Conservation (phyloP, 2,797 vertebrate species). For the Coendou prehensilis region DNA sequence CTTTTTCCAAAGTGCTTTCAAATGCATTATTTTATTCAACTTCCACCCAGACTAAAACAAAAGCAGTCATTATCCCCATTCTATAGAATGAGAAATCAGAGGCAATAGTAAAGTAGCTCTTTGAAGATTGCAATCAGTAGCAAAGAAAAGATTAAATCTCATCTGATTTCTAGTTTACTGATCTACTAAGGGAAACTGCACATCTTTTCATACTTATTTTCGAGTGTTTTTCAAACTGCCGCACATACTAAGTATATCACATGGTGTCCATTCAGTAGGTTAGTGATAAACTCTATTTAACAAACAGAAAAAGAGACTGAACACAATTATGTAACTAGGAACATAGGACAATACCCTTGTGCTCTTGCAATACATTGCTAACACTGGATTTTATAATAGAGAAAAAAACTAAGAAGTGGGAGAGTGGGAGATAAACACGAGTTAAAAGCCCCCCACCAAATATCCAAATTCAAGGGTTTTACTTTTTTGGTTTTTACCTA, state of each 20-base stretch:
- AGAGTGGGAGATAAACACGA: neutral
- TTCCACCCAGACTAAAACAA: conserved; percentile 63
- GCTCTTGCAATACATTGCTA: conserved; percentile 47
- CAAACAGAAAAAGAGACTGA: conserved; percentile 46
- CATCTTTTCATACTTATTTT: conserved; percentile 50
- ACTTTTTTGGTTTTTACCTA: neutral
- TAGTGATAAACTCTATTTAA: conserved; percentile 39
- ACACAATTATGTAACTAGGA: conserved; percentile 60
- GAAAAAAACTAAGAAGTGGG: conserved; percentile 29
- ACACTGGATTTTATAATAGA: neutral
- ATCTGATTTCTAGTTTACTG: conserved; percentile 49
- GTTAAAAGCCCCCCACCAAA: conserved; percentile 29
- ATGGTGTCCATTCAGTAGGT: conserved; percentile 26
- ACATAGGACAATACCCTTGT: neutral
- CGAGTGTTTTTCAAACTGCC: conserved; percentile 56
- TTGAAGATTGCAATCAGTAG: conserved; percentile 48
- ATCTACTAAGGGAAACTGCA: conserved; percentile 53
- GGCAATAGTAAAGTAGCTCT: conserved; percentile 21
- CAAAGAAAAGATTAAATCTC: conserved; percentile 65
- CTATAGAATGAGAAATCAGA: conserved; percentile 63
- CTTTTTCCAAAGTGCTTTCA: conserved; percentile 58
- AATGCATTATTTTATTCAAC: conserved; percentile 68
- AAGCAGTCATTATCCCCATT: conserved; percentile 31
- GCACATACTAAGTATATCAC: conserved; percentile 13
- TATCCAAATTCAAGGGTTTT: neutral